These are phyloP conservation scores for Eudyptes chrysolophus DNA, from an alignment of 2,113 vertebrate species.

Conservation along the genomic window DNA sequence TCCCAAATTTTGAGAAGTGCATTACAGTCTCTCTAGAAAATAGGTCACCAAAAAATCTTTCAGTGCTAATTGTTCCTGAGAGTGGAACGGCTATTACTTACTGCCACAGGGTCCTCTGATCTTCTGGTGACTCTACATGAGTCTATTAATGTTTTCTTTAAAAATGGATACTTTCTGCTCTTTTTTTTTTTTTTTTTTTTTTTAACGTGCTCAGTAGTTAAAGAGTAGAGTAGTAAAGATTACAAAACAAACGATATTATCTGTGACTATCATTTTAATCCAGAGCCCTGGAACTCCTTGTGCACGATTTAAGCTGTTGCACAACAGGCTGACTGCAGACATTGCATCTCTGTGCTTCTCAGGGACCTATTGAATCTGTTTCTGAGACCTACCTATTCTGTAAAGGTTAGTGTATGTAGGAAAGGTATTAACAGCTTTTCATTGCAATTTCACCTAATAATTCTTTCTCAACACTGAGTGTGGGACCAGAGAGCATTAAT, in stretches of 20 bases:
- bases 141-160: constrained; percentile 7
- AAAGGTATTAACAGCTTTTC: not conserved
- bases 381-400: not conserved
- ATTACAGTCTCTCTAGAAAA: not conserved
- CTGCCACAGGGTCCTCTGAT: constrained; percentile 9
- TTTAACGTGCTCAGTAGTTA: not conserved
- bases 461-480: not conserved
- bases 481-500: not conserved
- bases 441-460: not conserved
- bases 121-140: not conserved
- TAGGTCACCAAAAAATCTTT: not conserved
- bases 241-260: not conserved
- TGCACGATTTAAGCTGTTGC: not conserved
- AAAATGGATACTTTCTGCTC: not conserved
- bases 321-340: not conserved
- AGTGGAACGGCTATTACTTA: constrained; percentile 2
- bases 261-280: not conserved
- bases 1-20: not conserved
- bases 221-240: not conserved
- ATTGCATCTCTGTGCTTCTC: not conserved
- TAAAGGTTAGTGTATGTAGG: not conserved
- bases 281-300: not conserved
- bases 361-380: not conserved
- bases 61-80: not conserved
- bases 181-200: not conserved